Conservation (phyloP, 2,113 vertebrate species). For the Pipra filicauda region DNA sequence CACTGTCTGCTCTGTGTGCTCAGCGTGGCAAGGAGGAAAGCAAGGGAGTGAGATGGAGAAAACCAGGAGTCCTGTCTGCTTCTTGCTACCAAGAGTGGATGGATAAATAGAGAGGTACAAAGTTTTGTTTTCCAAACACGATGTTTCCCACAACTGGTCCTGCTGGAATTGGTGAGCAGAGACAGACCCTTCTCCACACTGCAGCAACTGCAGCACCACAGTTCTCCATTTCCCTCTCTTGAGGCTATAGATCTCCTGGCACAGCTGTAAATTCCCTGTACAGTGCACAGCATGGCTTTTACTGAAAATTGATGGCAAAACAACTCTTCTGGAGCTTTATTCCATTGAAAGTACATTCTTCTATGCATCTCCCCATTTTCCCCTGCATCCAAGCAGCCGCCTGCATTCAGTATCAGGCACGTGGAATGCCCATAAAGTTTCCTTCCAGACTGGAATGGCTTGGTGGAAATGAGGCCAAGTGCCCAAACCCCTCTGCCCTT, state of each 20-base stretch:
- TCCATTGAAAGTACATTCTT: neutral
- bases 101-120: neutral
- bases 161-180: neutral
- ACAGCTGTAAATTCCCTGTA: neutral
- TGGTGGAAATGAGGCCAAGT: neutral
- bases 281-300: neutral
- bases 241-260: neutral
- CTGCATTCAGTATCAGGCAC: neutral
- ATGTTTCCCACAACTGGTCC: neutral
- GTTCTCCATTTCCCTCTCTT: neutral
- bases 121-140: neutral
- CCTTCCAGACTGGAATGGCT: neutral
- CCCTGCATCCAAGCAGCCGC: neutral
- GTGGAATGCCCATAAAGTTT: neutral
- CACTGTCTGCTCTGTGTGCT: neutral
- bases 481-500: neutral
- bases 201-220: neutral
- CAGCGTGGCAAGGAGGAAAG: neutral
- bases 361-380: neutral
- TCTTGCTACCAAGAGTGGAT: neutral
- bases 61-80: neutral
- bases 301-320: neutral
- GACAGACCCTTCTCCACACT: neutral
- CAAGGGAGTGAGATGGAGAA: neutral
- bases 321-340: neutral